Conservation (phyloP, 2,113 vertebrate species). For the Antigone vipio region DNA sequence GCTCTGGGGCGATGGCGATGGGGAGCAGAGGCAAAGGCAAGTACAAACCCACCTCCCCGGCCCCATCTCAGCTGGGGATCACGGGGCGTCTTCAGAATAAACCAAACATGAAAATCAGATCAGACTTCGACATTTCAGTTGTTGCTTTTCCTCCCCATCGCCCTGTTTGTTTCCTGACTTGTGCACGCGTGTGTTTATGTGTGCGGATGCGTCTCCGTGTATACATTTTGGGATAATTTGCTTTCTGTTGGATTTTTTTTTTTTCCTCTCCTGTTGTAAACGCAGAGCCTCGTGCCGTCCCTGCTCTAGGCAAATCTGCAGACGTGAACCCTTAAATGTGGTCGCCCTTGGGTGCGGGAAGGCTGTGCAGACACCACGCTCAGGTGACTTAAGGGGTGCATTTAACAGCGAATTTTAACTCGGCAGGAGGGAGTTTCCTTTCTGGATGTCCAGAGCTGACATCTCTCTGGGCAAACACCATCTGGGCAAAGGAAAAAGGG, state of each 20-base stretch:
- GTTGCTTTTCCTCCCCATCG: not conserved
- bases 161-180: not conserved
- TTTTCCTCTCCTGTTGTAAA: not conserved
- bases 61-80: not conserved
- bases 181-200: accelerated
- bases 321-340: accelerated
- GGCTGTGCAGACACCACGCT: accelerated
- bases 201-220: too few relatives aligned
- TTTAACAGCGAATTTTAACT: not conserved
- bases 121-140: not conserved
- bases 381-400: too few relatives aligned
- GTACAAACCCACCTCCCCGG: too few relatives aligned
- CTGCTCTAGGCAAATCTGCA: not conserved
- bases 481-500: not conserved
- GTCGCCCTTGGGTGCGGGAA: not conserved
- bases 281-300: not conserved
- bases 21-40: not conserved
- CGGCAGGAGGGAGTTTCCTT: not conserved
- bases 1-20: accelerated
- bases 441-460: not conserved
- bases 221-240: accelerated
- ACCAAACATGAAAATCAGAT: not conserved
- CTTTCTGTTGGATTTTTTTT: not conserved
- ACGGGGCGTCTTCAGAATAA: not conserved
- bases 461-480: not conserved